Conservation (phyloP, 2,888 invertebrate species). For the Amorpha juglandis region DNA sequence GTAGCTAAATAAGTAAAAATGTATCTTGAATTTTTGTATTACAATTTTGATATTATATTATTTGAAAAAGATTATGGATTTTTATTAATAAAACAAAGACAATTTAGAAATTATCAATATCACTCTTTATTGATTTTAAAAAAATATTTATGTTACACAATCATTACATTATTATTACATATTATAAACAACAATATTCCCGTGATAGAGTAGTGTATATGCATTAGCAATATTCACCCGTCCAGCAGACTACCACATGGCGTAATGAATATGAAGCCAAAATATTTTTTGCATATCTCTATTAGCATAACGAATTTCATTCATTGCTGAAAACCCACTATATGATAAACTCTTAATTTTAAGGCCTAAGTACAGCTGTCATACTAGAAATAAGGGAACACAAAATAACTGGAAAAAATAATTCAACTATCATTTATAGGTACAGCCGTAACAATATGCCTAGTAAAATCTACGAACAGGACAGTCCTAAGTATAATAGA, state of each 20-base stretch:
- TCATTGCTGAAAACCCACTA: conserved; percentile 57
- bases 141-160: conserved; percentile 84
- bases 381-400: conserved; percentile 59
- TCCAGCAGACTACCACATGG: conserved; percentile 47
- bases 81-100: conserved; percentile 11
- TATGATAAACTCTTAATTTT: conserved; percentile 59
- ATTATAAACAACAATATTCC: conserved; percentile 65
- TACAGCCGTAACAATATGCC: conserved; percentile 15
- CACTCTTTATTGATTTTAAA: conserved; percentile 84
- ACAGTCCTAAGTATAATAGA: conserved; percentile 11
- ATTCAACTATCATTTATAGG: conserved; percentile 41
- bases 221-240: conserved; percentile 51
- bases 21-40: conserved; percentile 18
- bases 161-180: conserved; percentile 74
- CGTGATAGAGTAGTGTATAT: conserved; percentile 43
- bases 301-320: conserved; percentile 62
- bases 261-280: conserved; percentile 70
- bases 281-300: conserved; percentile 70
- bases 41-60: conserved; percentile 21
- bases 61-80: background rate
- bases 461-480: conserved; percentile 34
- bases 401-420: conserved; percentile 52
- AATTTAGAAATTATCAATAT: conserved; percentile 59
- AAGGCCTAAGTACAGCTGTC: conserved; percentile 75
- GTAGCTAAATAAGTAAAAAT: background rate